Percentiles rank a stretch among this genome's conserved stretches.
These are phyloP conservation scores for Talpa occidentalis DNA, from an alignment of 2,113 vertebrate genomes.

Conservation along the genomic window DNA sequence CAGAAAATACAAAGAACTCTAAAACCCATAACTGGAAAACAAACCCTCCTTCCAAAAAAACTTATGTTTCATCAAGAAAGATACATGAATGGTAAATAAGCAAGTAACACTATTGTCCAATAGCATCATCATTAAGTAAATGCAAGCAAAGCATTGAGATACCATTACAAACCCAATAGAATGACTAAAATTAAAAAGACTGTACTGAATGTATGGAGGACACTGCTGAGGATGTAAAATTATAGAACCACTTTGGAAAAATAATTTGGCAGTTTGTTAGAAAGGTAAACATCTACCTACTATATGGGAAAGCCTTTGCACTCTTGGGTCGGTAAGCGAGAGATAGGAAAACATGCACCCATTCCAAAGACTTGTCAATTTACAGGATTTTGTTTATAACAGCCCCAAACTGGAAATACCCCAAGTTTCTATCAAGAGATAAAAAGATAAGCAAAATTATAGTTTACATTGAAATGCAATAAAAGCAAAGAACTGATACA, in stretches of 20 bases:
- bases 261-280: background rate
- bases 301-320: background rate
- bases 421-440: background rate
- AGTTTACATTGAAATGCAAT: background rate
- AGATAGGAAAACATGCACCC: background rate
- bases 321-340: background rate
- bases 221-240: background rate
- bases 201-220: background rate
- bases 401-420: background rate
- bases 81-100: background rate
- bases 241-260: background rate
- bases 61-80: background rate
- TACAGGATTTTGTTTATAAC: constrained; percentile 1
- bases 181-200: background rate
- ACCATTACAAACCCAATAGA: background rate
- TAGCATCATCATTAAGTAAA: constrained; percentile 9
- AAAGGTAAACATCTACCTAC: background rate
- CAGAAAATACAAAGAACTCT: background rate
- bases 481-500: background rate
- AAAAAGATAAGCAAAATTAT: background rate
- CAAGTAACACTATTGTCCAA: background rate
- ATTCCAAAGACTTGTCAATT: background rate
- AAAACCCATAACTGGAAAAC: constrained; percentile 17
- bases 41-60: background rate
- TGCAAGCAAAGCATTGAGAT: background rate